These are phyloP conservation scores for Vidua chalybeata DNA, from an alignment of 2,113 vertebrate species.

Conservation along the genomic window DNA sequence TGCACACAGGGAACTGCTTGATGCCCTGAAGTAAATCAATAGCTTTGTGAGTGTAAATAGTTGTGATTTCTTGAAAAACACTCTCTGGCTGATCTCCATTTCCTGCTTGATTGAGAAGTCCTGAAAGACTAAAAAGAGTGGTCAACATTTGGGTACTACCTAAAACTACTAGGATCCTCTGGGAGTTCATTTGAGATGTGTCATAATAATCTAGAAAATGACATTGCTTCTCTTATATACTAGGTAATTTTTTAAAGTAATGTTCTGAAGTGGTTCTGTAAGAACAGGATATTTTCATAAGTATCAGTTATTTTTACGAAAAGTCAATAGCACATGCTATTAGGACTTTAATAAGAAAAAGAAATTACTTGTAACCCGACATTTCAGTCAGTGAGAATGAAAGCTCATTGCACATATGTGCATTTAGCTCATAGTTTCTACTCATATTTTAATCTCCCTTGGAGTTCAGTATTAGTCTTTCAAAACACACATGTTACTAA, in stretches of 20 bases:
- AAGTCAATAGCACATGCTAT: background rate
- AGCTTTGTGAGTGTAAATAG: background rate
- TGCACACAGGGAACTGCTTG: background rate
- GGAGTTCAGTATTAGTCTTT: slow-evolving; percentile 41
- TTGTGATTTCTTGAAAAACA: background rate
- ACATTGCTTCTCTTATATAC: background rate
- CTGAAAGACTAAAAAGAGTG: background rate
- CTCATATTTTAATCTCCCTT: slow-evolving; percentile 25
- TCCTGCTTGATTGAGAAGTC: background rate
- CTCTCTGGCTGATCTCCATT: background rate
- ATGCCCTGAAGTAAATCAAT: background rate
- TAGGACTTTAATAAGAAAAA: background rate
- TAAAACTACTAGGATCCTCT: background rate
- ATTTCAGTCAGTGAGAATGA: background rate
- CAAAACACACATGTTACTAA: slow-evolving; percentile 52
- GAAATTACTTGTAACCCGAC: background rate
- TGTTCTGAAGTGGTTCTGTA: background rate
- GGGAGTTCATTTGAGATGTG: background rate
- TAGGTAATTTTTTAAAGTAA: background rate
- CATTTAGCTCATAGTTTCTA: slow-evolving; percentile 34
- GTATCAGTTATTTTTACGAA: background rate
- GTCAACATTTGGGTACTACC: background rate
- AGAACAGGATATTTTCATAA: background rate
- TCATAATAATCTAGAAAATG: background rate
- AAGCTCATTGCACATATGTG: background rate